Evolutionary conservation across 1,140 invertebrate species (phyloP).

Genomic region (Ditylenchus dipsaci): DNA sequence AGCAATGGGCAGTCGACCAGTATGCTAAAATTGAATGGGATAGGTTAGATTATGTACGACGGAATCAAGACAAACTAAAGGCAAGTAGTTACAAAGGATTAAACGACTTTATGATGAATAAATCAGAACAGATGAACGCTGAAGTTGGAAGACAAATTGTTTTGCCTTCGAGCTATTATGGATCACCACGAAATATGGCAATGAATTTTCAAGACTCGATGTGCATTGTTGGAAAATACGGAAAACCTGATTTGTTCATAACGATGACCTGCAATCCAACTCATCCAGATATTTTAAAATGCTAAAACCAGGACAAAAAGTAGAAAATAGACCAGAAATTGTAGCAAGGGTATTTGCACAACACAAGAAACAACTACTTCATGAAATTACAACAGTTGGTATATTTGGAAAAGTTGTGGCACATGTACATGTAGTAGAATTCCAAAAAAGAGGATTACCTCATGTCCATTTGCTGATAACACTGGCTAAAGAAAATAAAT

Average conservation of each 20-base stretch:
- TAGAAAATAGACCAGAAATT: background rate
- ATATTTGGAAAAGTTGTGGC: background rate
- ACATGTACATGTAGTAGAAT: slow-evolving; percentile 4
- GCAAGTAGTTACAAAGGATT: slow-evolving; percentile 14
- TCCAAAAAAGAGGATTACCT: slow-evolving; percentile 21
- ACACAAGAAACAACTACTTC: background rate
- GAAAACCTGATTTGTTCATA: slow-evolving; percentile 15
- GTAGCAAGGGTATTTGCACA: background rate
- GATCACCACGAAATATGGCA: slow-evolving; percentile 8
- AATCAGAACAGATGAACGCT: slow-evolving; percentile 6
- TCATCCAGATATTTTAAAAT: too few species aligned
- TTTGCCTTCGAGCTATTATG: slow-evolving; percentile 21
- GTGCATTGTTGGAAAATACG: slow-evolving; percentile 2
- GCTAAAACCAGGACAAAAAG: too few species aligned
- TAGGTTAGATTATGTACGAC: background rate
- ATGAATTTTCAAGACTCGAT: slow-evolving; percentile 5
- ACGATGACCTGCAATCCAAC: too few species aligned
- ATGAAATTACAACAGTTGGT: background rate
- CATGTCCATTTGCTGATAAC: slow-evolving; percentile 13
- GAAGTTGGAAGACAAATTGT: slow-evolving; percentile 10
- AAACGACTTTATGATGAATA: slow-evolving; percentile 11
- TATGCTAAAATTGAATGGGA: background rate
- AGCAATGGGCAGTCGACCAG: slow-evolving; percentile 1
- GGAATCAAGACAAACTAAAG: slow-evolving; percentile 21
- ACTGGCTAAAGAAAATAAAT: slow-evolving; percentile 2